phyloP scores from a whole-genome alignment of 2,113 vertebrate species.

The Odocoileus virginianus region DNA sequence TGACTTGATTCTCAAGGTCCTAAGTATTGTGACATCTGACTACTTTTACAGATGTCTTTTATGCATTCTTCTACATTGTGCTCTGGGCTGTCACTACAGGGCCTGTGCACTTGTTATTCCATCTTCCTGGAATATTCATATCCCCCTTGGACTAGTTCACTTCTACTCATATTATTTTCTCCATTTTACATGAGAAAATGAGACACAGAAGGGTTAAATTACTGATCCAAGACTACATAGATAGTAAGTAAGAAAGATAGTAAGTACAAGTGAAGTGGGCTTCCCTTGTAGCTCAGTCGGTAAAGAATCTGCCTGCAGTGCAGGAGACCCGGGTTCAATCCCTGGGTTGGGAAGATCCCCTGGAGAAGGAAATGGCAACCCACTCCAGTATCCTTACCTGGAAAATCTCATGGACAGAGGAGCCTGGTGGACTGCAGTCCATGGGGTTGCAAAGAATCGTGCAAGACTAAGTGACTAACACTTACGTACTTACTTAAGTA shows the following conservation, averaged over 20 bases:
- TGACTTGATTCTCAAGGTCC: not conserved
- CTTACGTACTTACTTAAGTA: not conserved
- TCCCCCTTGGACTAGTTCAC: not conserved
- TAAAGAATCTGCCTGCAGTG: not conserved
- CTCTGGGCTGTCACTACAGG: not conserved
- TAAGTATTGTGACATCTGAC: not conserved
- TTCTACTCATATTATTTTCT: not conserved
- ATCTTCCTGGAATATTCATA: not conserved
- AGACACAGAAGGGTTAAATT: not conserved
- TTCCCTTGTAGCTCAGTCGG: not conserved
- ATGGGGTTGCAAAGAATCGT: not conserved
- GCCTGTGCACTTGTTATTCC: not conserved
- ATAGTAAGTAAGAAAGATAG: not conserved
- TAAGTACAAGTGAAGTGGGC: not conserved
- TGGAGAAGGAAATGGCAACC: not conserved
- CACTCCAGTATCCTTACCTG: not conserved
- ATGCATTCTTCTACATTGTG: not conserved
- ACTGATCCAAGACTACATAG: not conserved
- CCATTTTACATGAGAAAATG: not conserved
- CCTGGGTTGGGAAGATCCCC: not conserved
- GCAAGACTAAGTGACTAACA: not conserved
- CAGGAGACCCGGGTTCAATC: not conserved
- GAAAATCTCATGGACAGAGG: not conserved
- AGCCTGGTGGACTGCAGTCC: not conserved
- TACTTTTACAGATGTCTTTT: not conserved